phyloP scores from a whole-genome alignment of 2,888 invertebrate species.

The Cheilosia urbana region DNA sequence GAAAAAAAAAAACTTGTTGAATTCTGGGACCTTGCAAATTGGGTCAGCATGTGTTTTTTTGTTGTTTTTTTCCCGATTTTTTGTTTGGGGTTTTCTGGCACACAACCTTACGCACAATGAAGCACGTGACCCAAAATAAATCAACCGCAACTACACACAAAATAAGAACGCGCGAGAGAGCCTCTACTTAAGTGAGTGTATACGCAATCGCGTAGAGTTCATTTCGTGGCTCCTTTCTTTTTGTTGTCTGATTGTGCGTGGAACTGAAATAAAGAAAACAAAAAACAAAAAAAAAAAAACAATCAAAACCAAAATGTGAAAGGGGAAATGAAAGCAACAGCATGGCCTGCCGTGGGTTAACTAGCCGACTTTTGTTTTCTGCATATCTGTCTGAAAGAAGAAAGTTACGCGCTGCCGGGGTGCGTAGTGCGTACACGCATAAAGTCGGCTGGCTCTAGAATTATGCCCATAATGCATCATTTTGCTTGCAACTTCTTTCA shows the following conservation, averaged over 20 bases:
- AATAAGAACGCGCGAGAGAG: slow-evolving; percentile 8
- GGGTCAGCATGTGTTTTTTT: slow-evolving; percentile 38
- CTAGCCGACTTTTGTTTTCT: slow-evolving; percentile 40
- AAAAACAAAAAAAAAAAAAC: slow-evolving; percentile 6
- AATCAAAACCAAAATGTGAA: slow-evolving; percentile 41
- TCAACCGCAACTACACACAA: slow-evolving; percentile 39
- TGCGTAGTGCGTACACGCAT: slow-evolving; percentile 24
- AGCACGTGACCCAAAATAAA: slow-evolving; percentile 67
- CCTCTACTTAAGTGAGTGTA: slow-evolving; percentile 33
- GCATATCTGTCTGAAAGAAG: slow-evolving; percentile 20
- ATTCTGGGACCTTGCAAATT: slow-evolving; percentile 57
- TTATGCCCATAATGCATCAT: not conserved
- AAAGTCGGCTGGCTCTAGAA: not conserved
- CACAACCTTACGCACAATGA: slow-evolving; percentile 43
- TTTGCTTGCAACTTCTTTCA: not conserved
- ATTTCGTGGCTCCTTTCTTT: slow-evolving; percentile 40
- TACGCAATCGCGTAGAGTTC: slow-evolving; percentile 24
- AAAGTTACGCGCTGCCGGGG: slow-evolving; percentile 30
- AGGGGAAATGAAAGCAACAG: slow-evolving; percentile 50
- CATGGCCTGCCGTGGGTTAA: slow-evolving; percentile 14
- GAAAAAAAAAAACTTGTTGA: slow-evolving; percentile 7
- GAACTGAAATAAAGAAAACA: slow-evolving; percentile 8
- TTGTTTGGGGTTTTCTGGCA: slow-evolving; percentile 29
- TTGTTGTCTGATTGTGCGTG: slow-evolving; percentile 50
- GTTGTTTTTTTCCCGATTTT: not conserved